Evolutionary conservation across 2,888 invertebrate genomes (phyloP).

Genomic region (Hypolimnas misippus): DNA sequence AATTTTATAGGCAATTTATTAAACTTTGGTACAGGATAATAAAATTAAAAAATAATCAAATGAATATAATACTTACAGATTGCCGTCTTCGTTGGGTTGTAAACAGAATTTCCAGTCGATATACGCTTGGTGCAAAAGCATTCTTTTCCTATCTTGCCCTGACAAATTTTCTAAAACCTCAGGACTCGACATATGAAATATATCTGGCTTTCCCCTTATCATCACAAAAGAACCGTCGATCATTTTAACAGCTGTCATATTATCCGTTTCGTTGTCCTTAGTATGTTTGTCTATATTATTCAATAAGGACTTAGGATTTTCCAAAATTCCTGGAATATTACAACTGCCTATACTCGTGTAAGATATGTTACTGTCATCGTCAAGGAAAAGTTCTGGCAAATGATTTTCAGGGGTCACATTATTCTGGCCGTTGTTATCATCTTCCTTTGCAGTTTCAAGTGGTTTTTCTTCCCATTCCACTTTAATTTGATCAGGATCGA

Average conservation of each 20-base stretch:
- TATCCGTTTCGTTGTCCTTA: slow-evolving; percentile 12
- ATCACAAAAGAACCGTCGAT: slow-evolving; percentile 47
- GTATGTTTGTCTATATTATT: slow-evolving; percentile 46
- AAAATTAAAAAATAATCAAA: neutral
- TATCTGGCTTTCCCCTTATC: slow-evolving; percentile 52
- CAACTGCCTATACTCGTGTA: slow-evolving; percentile 51
- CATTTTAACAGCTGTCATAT: slow-evolving; percentile 28
- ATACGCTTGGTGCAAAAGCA: slow-evolving; percentile 58
- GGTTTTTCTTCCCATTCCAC: neutral
- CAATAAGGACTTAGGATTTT: slow-evolving; percentile 41
- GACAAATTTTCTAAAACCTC: slow-evolving; percentile 50
- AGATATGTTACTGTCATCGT: slow-evolving; percentile 58
- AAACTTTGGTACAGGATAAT: neutral
- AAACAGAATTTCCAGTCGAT: slow-evolving; percentile 62
- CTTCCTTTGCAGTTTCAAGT: neutral
- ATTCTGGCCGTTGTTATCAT: slow-evolving; percentile 3
- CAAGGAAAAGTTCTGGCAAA: slow-evolving; percentile 40
- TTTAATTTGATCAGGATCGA: slow-evolving; percentile 11
- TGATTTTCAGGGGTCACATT: neutral
- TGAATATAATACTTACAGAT: slow-evolving; percentile 62
- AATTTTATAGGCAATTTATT: no score
- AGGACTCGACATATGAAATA: slow-evolving; percentile 56
- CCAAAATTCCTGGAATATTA: slow-evolving; percentile 46
- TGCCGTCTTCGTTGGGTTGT: slow-evolving; percentile 55
- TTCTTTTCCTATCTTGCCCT: slow-evolving; percentile 45